Percentiles rank a stretch among this genome's conserved stretches.
phyloP scores from a whole-genome alignment of 2,797 vertebrate species.

The Myripristis jacobus region DNA sequence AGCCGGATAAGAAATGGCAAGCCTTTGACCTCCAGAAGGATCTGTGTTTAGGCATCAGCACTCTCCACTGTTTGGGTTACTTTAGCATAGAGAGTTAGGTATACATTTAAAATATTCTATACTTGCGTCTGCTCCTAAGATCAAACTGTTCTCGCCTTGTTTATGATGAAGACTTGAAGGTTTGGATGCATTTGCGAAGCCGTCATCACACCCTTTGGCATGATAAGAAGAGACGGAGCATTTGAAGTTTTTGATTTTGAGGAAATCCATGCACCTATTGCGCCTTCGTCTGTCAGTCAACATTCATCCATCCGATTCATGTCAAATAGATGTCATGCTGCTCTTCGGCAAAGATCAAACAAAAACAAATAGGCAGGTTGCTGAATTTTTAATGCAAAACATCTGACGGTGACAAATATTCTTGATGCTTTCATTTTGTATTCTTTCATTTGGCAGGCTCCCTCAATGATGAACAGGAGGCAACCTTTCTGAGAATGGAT shows the following conservation, averaged over 20 bases:
- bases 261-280: conserved; percentile 17
- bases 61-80: background rate
- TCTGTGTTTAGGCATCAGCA: background rate
- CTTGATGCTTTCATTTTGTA: conserved; percentile 56
- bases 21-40: background rate
- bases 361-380: conserved; percentile 57
- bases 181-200: background rate
- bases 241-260: conserved; percentile 16
- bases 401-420: conserved; percentile 58
- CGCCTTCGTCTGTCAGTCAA: conserved; percentile 33
- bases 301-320: conserved; percentile 32
- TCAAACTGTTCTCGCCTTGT: background rate
- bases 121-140: background rate
- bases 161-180: background rate
- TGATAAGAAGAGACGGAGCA: background rate
- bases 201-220: background rate
- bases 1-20: background rate
- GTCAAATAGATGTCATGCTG: conserved; percentile 54
- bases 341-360: conserved; percentile 60
- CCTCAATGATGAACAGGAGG: conserved; percentile 58
- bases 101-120: background rate
- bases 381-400: conserved; percentile 61
- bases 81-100: background rate
- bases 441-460: conserved; percentile 41
- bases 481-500: conserved; percentile 44